These are phyloP conservation scores for Muraenolepis orangiensis DNA, from an alignment of 2,797 vertebrate species.

Conservation along the genomic window DNA sequence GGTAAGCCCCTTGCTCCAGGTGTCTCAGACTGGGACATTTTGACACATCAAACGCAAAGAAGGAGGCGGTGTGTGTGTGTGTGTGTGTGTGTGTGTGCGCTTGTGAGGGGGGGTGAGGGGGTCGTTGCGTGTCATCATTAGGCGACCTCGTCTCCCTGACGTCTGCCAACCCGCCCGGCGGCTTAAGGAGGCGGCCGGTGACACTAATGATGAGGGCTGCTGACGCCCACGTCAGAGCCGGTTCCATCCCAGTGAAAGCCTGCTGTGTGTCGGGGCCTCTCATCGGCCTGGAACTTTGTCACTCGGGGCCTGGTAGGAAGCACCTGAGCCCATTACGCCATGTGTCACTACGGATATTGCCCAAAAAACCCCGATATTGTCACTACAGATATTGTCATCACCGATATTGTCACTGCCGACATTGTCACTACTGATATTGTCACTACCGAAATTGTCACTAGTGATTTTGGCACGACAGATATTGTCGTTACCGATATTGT, in stretches of 20 bases:
- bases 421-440: too few species aligned
- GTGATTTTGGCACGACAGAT: too few species aligned
- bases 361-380: too few species aligned
- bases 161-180: conserved; percentile 50
- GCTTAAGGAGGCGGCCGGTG: conserved; percentile 50
- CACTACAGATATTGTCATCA: too few species aligned
- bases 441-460: too few species aligned
- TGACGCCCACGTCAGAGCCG: conserved; percentile 45
- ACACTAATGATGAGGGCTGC: conserved; percentile 72
- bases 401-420: too few species aligned
- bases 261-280: conserved; percentile 44
- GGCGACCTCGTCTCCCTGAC: conserved; percentile 63
- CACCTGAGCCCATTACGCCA: too few species aligned
- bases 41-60: conserved; percentile 32
- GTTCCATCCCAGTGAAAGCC: conserved; percentile 46
- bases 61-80: too few species aligned
- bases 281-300: neutral
- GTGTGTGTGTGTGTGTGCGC: neutral
- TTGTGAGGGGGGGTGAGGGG: conserved; percentile 35
- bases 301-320: too few species aligned
- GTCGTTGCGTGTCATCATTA: conserved; percentile 66
- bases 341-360: too few species aligned
- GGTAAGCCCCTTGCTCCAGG: conserved; percentile 31
- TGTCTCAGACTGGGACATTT: conserved; percentile 27
- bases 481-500: too few species aligned